Evolutionary conservation across 2,888 invertebrate genomes (phyloP), one percentile per base, ranked within the genome.

Genomic region (Hermaeophaga mercurialis): DNA sequence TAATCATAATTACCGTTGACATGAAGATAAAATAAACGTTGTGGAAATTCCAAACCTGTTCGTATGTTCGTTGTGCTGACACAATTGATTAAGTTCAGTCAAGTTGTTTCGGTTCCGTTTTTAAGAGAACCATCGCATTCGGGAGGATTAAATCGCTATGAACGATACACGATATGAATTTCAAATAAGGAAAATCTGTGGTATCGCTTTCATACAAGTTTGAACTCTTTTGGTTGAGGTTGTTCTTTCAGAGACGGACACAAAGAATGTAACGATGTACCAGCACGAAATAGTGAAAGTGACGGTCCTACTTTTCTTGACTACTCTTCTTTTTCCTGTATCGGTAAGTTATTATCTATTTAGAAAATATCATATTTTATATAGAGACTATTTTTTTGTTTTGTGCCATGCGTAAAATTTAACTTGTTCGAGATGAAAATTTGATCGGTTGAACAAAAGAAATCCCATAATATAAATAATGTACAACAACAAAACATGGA

Each of bases 31-130:
- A 17, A 12, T 41, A 22, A 41, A 41, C 22, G 22, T 11, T 19
- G 22, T 19, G 41, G 22, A 41, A 41, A 41, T 24, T 22, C 41
- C 41, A 41, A 38, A 41, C 41, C 41, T 41, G 41, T 41, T 41
- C n/a, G n/a, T n/a, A n/a, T n/a, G n/a, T n/a, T n/a, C 41, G 41
- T 22, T 41, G 22, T 41, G 24, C 41, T 12, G 11, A 22, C 17
- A 41, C 41, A 15, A 15, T 24, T 22, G 14, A 12, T 33, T 33
- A 14, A 33, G 14, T 33, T 33, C 14, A 33, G 14, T 14, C 33
- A 33, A n/a, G n/a, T n/a, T n/a, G n/a, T n/a, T n/a, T n/a, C n/a
- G n/a, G n/a, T n/a, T n/a, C n/a, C n/a, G n/a, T 33, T n/a, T 12
- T n/a, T 33, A 33, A 11, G 12, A 33, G 33, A 33, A 12, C 12